These are phyloP conservation scores for Geotrypetes seraphini DNA, from an alignment of 2,797 vertebrate species.

Conservation along the genomic window DNA sequence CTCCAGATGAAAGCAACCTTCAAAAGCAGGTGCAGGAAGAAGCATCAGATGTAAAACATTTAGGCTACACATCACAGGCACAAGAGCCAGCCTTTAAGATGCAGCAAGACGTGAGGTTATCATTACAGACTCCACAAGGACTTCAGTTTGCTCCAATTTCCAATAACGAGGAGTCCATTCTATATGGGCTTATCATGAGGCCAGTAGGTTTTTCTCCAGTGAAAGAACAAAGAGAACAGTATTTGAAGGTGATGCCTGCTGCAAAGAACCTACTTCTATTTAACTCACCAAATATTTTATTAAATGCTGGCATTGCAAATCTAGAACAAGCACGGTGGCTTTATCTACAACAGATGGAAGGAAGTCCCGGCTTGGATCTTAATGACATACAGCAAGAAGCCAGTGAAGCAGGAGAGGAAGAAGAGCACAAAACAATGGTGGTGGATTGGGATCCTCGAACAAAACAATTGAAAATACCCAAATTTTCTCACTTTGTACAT, in stretches of 20 bases:
- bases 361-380: no score
- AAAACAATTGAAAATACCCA: constrained; percentile 35
- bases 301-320: neutral
- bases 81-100: neutral
- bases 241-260: neutral
- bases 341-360: neutral
- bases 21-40: neutral
- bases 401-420: neutral
- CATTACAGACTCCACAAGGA: neutral
- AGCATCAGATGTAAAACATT: neutral
- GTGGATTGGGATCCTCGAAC: constrained; percentile 44
- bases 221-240: neutral
- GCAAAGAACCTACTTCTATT: neutral
- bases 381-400: neutral
- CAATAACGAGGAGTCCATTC: neutral
- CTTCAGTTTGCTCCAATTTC: neutral
- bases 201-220: neutral
- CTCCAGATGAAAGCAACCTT: neutral
- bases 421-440: constrained; percentile 8
- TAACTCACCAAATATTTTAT: neutral
- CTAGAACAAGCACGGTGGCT: neutral
- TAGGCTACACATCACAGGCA: constrained; percentile 7
- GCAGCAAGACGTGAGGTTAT: neutral
- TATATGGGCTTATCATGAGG: constrained; percentile 35
- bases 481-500: constrained; percentile 9